Percentiles rank a stretch among this genome's conserved stretches.
These are phyloP conservation scores for Anoplopoma fimbria DNA, from an alignment of 2,113 vertebrate genomes.

Conservation along the genomic window DNA sequence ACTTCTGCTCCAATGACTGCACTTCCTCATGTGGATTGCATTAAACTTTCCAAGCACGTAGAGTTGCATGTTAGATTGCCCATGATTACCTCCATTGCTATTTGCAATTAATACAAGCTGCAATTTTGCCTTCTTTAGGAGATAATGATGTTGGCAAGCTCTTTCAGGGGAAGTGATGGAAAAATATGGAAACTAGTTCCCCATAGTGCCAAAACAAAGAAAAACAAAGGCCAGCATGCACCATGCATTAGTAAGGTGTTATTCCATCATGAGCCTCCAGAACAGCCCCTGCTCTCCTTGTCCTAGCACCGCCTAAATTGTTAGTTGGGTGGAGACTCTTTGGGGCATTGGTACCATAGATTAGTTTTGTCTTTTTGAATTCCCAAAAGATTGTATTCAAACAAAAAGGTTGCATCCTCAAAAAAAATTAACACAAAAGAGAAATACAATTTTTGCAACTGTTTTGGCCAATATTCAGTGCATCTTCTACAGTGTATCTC, in stretches of 20 bases:
- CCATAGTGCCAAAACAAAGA: neutral
- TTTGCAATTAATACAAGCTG: neutral
- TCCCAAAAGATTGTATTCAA: no score
- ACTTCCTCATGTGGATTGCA: conserved; percentile 1
- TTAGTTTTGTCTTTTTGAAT: no score
- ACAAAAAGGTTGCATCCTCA: no score
- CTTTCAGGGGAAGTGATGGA: neutral
- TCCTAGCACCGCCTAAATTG: no score
- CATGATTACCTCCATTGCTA: neutral
- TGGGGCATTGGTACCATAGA: no score
- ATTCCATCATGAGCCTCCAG: neutral
- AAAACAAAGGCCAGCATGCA: neutral
- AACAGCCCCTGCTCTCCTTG: no score
- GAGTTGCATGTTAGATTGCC: neutral
- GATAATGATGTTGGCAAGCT: neutral
- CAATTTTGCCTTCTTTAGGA: neutral
- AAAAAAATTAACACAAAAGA: no score
- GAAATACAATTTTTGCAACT: no score
- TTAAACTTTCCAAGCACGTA: conserved; percentile 4
- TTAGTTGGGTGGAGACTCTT: no score
- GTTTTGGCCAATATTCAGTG: no score
- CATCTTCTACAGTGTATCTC: no score
- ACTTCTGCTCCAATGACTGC: neutral
- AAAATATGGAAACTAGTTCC: neutral
- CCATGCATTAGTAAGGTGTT: neutral